phyloP scores from a whole-genome alignment of 2,888 invertebrate genomes.

The Drosophila mulleri region DNA sequence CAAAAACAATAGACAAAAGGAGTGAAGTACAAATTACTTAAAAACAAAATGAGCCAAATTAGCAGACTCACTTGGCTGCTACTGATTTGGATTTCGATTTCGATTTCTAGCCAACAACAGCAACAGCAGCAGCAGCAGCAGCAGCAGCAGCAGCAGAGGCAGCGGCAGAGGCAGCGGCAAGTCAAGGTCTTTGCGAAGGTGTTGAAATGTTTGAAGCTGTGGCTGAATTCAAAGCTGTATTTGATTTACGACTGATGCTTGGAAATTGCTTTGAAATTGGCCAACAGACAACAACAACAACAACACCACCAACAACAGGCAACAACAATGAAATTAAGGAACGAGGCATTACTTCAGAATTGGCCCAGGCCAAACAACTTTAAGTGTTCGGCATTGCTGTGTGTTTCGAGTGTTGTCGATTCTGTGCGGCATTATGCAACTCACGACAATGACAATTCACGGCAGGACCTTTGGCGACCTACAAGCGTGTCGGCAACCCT shows the following conservation, averaged over 20 bases:
- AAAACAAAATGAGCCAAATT: constrained; percentile 79
- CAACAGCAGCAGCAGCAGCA: constrained; percentile 28
- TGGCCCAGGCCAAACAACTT: constrained; percentile 59
- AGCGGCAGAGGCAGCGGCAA: constrained; percentile 39
- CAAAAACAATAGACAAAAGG: constrained; percentile 40
- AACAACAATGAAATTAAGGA: constrained; percentile 45
- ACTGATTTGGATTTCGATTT: constrained; percentile 72
- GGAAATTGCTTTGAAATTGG: constrained; percentile 77
- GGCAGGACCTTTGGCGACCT: constrained; percentile 81
- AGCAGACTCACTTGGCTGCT: constrained; percentile 76
- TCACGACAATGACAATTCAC: constrained; percentile 81
- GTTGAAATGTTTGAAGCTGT: constrained; percentile 68
- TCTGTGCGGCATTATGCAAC: constrained; percentile 80
- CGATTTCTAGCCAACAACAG: constrained; percentile 67
- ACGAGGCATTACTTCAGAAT: constrained; percentile 66
- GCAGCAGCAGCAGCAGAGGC: constrained; percentile 26
- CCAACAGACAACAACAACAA: constrained; percentile 35
- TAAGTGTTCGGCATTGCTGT: constrained; percentile 19
- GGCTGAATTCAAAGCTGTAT: constrained; percentile 56
- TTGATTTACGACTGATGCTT: constrained; percentile 78
- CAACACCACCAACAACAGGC: background rate
- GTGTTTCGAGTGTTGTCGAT: constrained; percentile 47
- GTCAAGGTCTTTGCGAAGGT: constrained; percentile 78
- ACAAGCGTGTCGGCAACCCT: constrained; percentile 75
- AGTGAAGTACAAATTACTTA: constrained; percentile 76